These are phyloP conservation scores for Oncorhynchus gorbuscha DNA, from an alignment of 2,113 vertebrate species.

Conservation along the genomic window DNA sequence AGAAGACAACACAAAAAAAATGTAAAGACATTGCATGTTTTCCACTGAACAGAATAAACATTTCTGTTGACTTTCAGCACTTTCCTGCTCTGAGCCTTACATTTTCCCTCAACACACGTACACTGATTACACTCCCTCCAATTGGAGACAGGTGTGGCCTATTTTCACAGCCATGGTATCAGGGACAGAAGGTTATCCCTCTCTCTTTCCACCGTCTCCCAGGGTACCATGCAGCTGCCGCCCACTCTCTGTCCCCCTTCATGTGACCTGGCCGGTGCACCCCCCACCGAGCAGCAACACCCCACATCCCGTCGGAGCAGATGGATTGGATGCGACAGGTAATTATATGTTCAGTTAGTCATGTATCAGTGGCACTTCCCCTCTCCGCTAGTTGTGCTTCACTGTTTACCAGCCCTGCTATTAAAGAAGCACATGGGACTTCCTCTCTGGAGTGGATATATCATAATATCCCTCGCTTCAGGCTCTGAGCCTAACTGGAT, in stretches of 20 bases:
- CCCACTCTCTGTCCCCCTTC: not conserved
- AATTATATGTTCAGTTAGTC: slow-evolving; percentile 62
- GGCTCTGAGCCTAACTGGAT: too few species aligned
- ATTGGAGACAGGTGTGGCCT: slow-evolving; percentile 51
- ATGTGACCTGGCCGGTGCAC: slow-evolving; percentile 1
- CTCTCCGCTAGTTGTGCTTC: slow-evolving; percentile 35
- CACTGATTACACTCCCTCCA: slow-evolving; percentile 28
- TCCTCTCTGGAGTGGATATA: too few species aligned
- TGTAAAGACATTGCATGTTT: slow-evolving; percentile 2
- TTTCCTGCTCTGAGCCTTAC: not conserved
- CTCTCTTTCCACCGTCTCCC: slow-evolving; percentile 14
- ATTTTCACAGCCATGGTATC: slow-evolving; percentile 57
- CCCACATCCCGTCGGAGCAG: slow-evolving; percentile 2
- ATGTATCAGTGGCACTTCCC: slow-evolving; percentile 38
- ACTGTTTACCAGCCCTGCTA: slow-evolving; percentile 41
- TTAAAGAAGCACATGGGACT: too few species aligned
- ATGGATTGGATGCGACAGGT: slow-evolving; percentile 63
- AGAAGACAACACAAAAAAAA: slow-evolving; percentile 3
- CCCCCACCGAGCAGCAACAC: not conserved
- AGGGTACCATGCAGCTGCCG: not conserved
- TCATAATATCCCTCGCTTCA: too few species aligned
- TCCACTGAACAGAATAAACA: not conserved
- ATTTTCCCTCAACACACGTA: too few species aligned
- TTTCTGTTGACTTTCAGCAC: not conserved
- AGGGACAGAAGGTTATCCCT: slow-evolving; percentile 47